phyloP scores from a whole-genome alignment of 64 coral and sea anemone species.

The Montipora cactus region DNA sequence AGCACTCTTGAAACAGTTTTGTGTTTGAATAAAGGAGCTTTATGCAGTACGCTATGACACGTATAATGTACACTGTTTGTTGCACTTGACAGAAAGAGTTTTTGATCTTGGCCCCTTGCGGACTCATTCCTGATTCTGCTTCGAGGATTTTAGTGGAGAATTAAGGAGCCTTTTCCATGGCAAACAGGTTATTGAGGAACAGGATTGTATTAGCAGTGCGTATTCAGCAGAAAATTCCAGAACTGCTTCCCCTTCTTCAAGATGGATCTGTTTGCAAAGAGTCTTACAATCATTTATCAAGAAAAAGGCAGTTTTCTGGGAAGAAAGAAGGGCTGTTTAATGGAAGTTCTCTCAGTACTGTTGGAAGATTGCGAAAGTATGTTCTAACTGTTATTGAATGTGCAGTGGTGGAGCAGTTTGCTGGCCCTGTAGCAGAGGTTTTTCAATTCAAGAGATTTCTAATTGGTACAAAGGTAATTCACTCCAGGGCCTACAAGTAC shows the following conservation, averaged over 20 bases:
- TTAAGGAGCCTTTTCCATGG: conserved; percentile 55
- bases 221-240: conserved; percentile 61
- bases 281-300: not conserved
- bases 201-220: conserved; percentile 31
- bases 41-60: conserved; percentile 55
- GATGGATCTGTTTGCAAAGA: not conserved
- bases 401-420: not conserved
- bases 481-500: not conserved
- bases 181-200: conserved; percentile 29
- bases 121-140: conserved; percentile 54
- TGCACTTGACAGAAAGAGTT: conserved; percentile 37
- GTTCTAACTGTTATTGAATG: not conserved
- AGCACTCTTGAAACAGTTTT: conserved; percentile 43
- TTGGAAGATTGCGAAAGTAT: not conserved
- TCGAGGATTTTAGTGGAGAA: conserved; percentile 64
- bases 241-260: conserved; percentile 28
- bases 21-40: conserved; percentile 7
- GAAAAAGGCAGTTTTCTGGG: not conserved
- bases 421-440: not conserved
- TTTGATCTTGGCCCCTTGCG: conserved; percentile 45
- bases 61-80: conserved; percentile 23
- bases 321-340: not conserved
- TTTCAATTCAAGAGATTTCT: not conserved
- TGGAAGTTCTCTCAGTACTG: not conserved
- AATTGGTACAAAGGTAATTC: not conserved